These are phyloP conservation scores for Drosophila nigromelanica DNA, from an alignment of 1,140 invertebrate species.

Conservation along the genomic window DNA sequence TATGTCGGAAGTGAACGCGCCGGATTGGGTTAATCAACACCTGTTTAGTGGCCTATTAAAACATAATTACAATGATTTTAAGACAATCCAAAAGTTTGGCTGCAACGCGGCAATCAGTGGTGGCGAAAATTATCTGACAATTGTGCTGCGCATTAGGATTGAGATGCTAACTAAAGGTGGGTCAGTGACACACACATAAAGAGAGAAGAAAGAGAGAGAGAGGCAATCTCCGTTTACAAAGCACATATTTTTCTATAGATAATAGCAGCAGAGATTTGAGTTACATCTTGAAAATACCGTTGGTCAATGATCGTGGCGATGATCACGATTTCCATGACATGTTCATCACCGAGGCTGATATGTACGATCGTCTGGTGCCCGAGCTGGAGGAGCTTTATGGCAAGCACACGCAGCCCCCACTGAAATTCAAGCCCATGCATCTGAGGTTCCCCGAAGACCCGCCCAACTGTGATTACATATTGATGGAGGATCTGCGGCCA, in stretches of 20 bases:
- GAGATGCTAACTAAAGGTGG: constrained; percentile 59
- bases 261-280: constrained; percentile 40
- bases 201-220: neutral
- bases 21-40: constrained; percentile 84
- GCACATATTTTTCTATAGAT: constrained; percentile 42
- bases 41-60: constrained; percentile 83
- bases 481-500: constrained; percentile 56
- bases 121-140: constrained; percentile 73
- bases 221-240: neutral
- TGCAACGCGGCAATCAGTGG: constrained; percentile 50
- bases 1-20: constrained; percentile 39
- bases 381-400: constrained; percentile 56
- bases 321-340: constrained; percentile 59
- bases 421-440: constrained; percentile 61
- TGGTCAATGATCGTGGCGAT: constrained; percentile 47
- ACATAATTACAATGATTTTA: constrained; percentile 67
- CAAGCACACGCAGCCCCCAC: constrained; percentile 51
- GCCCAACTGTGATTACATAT: constrained; percentile 58
- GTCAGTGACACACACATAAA: constrained; percentile 4
- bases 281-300: constrained; percentile 67
- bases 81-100: constrained; percentile 49
- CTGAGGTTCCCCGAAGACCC: constrained; percentile 42
- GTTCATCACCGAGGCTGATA: constrained; percentile 53
- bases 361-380: constrained; percentile 64
- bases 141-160: constrained; percentile 64